Evolutionary conservation across 1,140 invertebrate species (phyloP), one percentile per base, ranked within the genome.

Genomic region (Oedothorax gibbosus): DNA sequence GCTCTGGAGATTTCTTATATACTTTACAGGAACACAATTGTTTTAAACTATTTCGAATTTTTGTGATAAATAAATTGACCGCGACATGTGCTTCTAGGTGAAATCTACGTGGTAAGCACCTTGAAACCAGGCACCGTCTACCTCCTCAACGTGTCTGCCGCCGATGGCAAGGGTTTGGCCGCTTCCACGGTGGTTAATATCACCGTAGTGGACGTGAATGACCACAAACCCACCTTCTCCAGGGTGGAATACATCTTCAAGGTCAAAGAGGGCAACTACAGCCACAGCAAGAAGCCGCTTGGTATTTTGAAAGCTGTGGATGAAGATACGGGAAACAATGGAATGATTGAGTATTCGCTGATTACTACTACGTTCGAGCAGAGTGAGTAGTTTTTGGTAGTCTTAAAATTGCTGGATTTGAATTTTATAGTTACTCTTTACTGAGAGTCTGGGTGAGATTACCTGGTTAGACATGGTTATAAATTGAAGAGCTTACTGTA

Each of bases 231-330:
- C 0, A 92, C 93, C 66, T 98, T 97, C 87, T 93, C 93, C 85
- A 93, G 95, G 87, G 92, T 93, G 1, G 94, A 93, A 92, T 98
- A 97, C 89, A 93, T 92, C 15, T 97, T 97, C 88, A 94, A 95
- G 86, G 91, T 96, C 0, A 91, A 94, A 18, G 96, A 98, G 91
- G 94, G 95, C 0, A 91, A 92, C 65, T 94, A 95, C 88, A 73
- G 87, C 81, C 18, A 88, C 86, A 50, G 89, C 86, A 80, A 90
- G 87, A 49, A 86, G 3, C 87, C 87, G 56, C 91, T 93, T 8
- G 92, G 93, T 53, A 92, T 92, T 73, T 91, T 95, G 5, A 89
- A 95, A 50, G 96, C 96, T 14, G 93, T 92, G 85, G 93, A 97
- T 80, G 92, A 93, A 85, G 92, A 93, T 77, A 90, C 92, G 53